Conservation (phyloP, 2,113 vertebrate genomes). For the Callipepla squamata region DNA sequence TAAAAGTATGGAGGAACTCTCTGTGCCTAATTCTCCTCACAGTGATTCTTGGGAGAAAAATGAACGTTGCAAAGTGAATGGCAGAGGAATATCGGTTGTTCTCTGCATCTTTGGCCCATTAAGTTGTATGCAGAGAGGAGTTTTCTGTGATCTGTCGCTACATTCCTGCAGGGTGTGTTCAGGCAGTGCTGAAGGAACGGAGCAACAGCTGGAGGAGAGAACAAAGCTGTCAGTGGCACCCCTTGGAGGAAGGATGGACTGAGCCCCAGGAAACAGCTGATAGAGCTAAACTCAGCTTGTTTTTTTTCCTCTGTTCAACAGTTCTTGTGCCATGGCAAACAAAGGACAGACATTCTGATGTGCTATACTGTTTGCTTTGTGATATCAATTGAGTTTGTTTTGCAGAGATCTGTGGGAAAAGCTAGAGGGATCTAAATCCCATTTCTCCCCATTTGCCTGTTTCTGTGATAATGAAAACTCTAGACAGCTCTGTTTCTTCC, state of each 20-base stretch:
- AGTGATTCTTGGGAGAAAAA: background rate
- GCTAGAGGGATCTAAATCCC: constrained; percentile 43
- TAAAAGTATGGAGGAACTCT: background rate
- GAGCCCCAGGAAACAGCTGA: constrained; percentile 82
- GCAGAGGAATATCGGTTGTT: background rate
- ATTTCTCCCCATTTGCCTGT: background rate
- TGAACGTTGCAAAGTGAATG: background rate
- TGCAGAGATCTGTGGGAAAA: constrained; percentile 73
- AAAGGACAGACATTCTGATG: constrained; percentile 79
- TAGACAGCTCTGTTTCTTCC: background rate
- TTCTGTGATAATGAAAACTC: background rate
- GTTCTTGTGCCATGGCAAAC: constrained; percentile 86
- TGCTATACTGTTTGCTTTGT: constrained; percentile 80
- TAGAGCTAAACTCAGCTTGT: constrained; percentile 83
- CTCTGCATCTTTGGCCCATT: background rate
- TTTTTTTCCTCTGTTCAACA: constrained; percentile 80
- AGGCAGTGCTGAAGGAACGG: constrained; percentile 78
- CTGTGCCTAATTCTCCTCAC: background rate
- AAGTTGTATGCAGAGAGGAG: background rate
- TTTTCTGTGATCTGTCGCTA: constrained; percentile 57
- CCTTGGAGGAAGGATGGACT: constrained; percentile 80
- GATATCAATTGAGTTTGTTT: constrained; percentile 70
- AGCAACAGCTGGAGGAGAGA: constrained; percentile 80
- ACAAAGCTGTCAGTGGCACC: constrained; percentile 82
- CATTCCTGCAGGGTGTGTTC: constrained; percentile 79